Evolutionary conservation across 1,140 invertebrate genomes (phyloP).

Genomic region (Zaprionus inermis): DNA sequence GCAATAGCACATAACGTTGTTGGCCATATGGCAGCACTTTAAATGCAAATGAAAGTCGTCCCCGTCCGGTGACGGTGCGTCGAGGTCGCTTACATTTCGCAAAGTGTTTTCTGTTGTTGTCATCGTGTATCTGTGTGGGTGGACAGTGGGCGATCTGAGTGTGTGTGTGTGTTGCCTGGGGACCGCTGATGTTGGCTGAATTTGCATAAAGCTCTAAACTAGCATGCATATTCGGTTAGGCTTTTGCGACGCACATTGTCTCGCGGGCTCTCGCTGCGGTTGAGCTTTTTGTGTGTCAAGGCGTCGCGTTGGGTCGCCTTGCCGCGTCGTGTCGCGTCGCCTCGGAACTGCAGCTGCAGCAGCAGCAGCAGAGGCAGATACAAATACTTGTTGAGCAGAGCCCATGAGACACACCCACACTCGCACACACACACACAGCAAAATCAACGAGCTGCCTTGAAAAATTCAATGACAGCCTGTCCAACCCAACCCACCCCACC

Average conservation of each 20-base stretch:
- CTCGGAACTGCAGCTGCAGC: background rate
- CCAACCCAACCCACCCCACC: slow-evolving; percentile 19
- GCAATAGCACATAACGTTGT: slow-evolving; percentile 48
- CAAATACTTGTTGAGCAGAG: slow-evolving; percentile 73
- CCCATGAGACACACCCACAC: slow-evolving; percentile 18
- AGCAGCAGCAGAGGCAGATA: slow-evolving; percentile 58
- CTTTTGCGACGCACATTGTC: slow-evolving; percentile 67
- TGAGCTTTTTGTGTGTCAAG: slow-evolving; percentile 73
- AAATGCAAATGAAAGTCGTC: slow-evolving; percentile 80
- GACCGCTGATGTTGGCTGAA: slow-evolving; percentile 47
- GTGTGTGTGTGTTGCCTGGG: slow-evolving; percentile 26
- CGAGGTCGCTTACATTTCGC: slow-evolving; percentile 75
- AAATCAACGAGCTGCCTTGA: slow-evolving; percentile 40
- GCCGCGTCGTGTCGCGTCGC: slow-evolving; percentile 44
- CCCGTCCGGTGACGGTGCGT: slow-evolving; percentile 66
- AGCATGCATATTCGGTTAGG: slow-evolving; percentile 77
- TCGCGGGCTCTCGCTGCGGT: slow-evolving; percentile 41
- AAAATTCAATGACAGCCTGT: slow-evolving; percentile 54
- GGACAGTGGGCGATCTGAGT: slow-evolving; percentile 5
- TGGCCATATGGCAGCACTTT: slow-evolving; percentile 79
- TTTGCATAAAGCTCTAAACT: slow-evolving; percentile 77
- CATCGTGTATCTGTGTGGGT: slow-evolving; percentile 13
- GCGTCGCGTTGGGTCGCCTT: slow-evolving; percentile 38
- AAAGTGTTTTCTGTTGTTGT: slow-evolving; percentile 59
- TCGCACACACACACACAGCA: slow-evolving; percentile 5